Evolutionary conservation across 2,888 invertebrate genomes (phyloP).

Genomic region (Tetragonisca angustula): DNA sequence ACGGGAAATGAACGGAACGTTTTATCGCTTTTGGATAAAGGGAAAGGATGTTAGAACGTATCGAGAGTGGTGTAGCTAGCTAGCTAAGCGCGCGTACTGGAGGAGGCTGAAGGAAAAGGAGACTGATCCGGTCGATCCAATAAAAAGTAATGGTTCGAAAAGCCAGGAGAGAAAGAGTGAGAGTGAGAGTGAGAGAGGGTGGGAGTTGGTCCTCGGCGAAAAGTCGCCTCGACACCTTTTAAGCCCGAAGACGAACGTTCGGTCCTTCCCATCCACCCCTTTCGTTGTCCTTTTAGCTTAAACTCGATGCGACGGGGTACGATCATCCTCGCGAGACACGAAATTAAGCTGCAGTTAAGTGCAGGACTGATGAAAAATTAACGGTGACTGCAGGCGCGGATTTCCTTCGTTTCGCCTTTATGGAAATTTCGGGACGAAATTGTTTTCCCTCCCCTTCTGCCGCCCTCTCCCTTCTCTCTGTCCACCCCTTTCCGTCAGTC

Average conservation of each 20-base stretch:
- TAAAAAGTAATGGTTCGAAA: constrained; percentile 77
- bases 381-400: constrained; percentile 52
- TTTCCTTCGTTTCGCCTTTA: constrained; percentile 52
- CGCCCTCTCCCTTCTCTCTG: neutral
- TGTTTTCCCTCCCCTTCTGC: constrained; percentile 7
- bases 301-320: constrained; percentile 71
- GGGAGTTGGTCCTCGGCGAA: constrained; percentile 72
- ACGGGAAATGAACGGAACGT: constrained; percentile 28
- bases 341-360: constrained; percentile 71
- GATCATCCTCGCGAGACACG: constrained; percentile 70
- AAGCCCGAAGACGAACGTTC: constrained; percentile 73
- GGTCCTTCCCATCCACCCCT: constrained; percentile 49
- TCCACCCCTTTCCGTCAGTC: neutral
- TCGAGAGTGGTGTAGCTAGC: constrained; percentile 39
- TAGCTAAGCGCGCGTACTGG: constrained; percentile 7
- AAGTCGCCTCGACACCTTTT: constrained; percentile 81
- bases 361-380: constrained; percentile 67
- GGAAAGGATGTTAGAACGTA: constrained; percentile 15
- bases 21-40: constrained; percentile 25
- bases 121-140: constrained; percentile 70
- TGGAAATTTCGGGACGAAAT: constrained; percentile 50
- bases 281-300: constrained; percentile 64
- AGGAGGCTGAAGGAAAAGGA: constrained; percentile 35
- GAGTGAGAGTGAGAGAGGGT: neutral
- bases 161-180: constrained; percentile 36